Evolutionary conservation across 1,140 invertebrate genomes (phyloP), one percentile per base, ranked within the genome.

Genomic region (Drosophila truncata): DNA sequence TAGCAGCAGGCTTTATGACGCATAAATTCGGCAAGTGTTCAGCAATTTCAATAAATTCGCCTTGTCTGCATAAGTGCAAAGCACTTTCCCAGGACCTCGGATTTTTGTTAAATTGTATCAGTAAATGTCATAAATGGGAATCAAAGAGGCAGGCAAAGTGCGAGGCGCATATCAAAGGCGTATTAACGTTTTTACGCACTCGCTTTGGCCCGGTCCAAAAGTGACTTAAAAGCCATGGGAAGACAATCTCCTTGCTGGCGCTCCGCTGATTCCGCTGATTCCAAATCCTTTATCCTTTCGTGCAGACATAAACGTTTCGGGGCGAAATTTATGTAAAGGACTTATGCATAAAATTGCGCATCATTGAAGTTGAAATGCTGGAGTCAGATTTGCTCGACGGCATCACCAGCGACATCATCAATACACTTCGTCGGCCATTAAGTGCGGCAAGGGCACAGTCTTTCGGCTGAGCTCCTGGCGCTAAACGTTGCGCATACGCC

Each of bases 261-360:
- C 6, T 29, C 25, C 50, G 50, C 49, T 52, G 29, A 52, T 18
- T 33, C 31, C 49, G 18, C 33, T n/a, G n/a, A n/a, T n/a, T 61
- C 47, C 52, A 88, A 90, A 88, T 88, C 84, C 84, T 88, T 87
- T 87, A 88, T 88, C 84, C 84, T 87, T 87, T 87, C 84, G 77
- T 87, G 78, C 75, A 82, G 82, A 82, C 78, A 72, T 79, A 86
- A 86, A 86, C 78, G 82, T 77, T 83, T 75, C 67, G 41, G 18
- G 54, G 66, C 66, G 59, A 82, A 88, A 90, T 90, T 90, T 90
- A 90, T 90, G 85, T 90, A 90, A 90, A 90, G 81, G 85, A 85
- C 87, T 90, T 85, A 81, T 83, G 81, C 85, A 90, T 90, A 90
- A 90, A 90, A 90, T 85, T 85, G 85, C 86, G 85, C 85, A 77